Percentiles rank a stretch among this genome's conserved stretches.
These are phyloP conservation scores for Chrysopa pallens DNA, from an alignment of 1,140 invertebrate genomes.

Conservation along the genomic window DNA sequence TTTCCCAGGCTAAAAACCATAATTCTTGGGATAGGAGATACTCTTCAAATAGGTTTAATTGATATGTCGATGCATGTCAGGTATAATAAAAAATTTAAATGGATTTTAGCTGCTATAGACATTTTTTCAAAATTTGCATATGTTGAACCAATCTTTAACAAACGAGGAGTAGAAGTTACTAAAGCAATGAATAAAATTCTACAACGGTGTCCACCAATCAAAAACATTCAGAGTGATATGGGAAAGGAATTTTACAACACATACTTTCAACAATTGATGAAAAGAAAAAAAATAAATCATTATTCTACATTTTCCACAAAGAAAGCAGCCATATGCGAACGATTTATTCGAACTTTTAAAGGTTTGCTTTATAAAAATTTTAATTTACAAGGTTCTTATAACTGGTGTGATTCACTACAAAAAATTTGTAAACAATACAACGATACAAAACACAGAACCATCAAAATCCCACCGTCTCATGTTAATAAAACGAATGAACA, in stretches of 20 bases:
- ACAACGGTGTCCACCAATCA: neutral
- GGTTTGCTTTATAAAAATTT: slow-evolving; percentile 19
- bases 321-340: slow-evolving; percentile 22
- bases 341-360: slow-evolving; percentile 24
- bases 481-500: slow-evolving; percentile 8
- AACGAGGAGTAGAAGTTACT: slow-evolving; percentile 10
- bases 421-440: slow-evolving; percentile 16
- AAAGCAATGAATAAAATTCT: slow-evolving; percentile 1
- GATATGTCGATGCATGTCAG: slow-evolving; percentile 7
- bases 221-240: slow-evolving; percentile 12
- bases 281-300: slow-evolving; percentile 15
- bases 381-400: slow-evolving; percentile 14
- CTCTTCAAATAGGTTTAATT: slow-evolving; percentile 9
- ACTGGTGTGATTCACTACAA: slow-evolving; percentile 14
- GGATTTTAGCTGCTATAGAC: slow-evolving; percentile 23
- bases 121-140: slow-evolving; percentile 23
- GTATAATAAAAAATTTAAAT: slow-evolving; percentile 17
- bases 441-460: slow-evolving; percentile 16
- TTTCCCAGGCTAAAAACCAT: slow-evolving; percentile 6
- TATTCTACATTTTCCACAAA: slow-evolving; percentile 18
- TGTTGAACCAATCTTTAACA: slow-evolving; percentile 18
- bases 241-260: slow-evolving; percentile 18
- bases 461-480: slow-evolving; percentile 12
- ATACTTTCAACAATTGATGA: slow-evolving; percentile 14
- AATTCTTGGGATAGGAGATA: slow-evolving; percentile 9